Evolutionary conservation across 2,797 vertebrate genomes (phyloP), one percentile per base, ranked within the genome.

Genomic region (Vespertilio murinus): DNA sequence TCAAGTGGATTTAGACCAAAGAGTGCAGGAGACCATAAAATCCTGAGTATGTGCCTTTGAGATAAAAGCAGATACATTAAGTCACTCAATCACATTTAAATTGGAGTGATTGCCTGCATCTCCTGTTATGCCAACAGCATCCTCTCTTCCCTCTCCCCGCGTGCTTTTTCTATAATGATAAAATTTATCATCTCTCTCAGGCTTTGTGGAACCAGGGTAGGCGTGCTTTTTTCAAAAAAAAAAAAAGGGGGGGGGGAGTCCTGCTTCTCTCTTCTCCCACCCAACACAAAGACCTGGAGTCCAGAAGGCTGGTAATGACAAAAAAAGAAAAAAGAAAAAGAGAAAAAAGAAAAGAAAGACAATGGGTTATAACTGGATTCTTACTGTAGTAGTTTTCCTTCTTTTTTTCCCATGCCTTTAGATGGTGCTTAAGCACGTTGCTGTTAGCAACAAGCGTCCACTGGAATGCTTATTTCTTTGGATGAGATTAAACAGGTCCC

Each of bases 391-490:
- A 91, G 75, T 96, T 97, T 94, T 92, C 87, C 92, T 95, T 65
- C 54, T 97, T 97, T 95, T 97, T 97, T 95, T 82, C 94, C 97
- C 87, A 97, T 95, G 96, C 95, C 95, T 96, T 96, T 97, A 97
- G 97, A 97, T 98, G 97, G 95, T 98, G 97, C 97, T 98, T 98
- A 97, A 97, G 93, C 91, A 98, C 77, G 98, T 99, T 99, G 98
- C 98, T 98, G 98, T 96, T 98, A 98, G 98, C 98, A 99, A 99
- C 98, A 98, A 98, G 98, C 97, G 59, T 98, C 97, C 96, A 97
- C 96, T 97, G 97, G 97, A 98, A 98, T 98, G 97, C 97, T 95
- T 97, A 83, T 97, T 97, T 97, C 97, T 98, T 96, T 98, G 96
- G 97, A 93, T 86, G 75, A 77, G 89, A 95, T 97, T 90, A 96